Conservation (phyloP, 2,888 invertebrate genomes). For the Andrena dorsata region DNA sequence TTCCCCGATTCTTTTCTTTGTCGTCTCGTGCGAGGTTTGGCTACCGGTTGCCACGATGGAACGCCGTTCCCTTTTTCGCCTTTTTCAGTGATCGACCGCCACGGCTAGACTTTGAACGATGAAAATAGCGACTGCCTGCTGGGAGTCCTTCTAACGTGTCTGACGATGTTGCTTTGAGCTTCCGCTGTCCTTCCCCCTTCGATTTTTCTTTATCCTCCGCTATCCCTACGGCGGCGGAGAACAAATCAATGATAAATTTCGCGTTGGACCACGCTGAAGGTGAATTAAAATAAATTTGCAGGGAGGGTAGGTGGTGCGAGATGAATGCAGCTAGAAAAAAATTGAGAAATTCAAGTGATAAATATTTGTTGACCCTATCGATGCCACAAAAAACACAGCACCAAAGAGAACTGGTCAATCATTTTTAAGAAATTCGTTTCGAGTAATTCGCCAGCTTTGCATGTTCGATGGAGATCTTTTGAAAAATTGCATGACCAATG, state of each 20-base stretch:
- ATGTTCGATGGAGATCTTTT: too few species aligned
- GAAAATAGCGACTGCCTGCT: constrained; percentile 41
- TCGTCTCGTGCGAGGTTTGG: not conserved
- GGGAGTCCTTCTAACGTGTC: constrained; percentile 33
- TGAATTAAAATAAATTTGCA: not conserved
- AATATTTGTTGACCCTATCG: too few species aligned
- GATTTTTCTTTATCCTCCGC: not conserved
- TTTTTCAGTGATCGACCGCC: not conserved
- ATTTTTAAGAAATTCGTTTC: too few species aligned
- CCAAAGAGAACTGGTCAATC: too few species aligned
- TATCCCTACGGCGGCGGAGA: not conserved
- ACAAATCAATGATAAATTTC: not conserved
- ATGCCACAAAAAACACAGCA: too few species aligned
- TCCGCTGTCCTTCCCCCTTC: constrained; percentile 10
- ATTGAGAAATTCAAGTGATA: too few species aligned
- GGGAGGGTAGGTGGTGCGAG: not conserved
- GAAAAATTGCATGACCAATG: too few species aligned
- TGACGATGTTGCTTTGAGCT: constrained; percentile 18
- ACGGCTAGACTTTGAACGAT: not conserved
- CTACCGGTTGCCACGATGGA: constrained; percentile 42
- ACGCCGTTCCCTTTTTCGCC: constrained; percentile 3
- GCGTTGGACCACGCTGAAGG: not conserved
- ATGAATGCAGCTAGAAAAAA: not conserved
- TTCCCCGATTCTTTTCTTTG: constrained; percentile 8
- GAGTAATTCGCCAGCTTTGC: too few species aligned